A percentile compares a stretch with the other conserved stretches of the same genome.
These are phyloP conservation scores for Diplazon laetatorius DNA, from an alignment of 2,888 invertebrate species.

Conservation along the genomic window DNA sequence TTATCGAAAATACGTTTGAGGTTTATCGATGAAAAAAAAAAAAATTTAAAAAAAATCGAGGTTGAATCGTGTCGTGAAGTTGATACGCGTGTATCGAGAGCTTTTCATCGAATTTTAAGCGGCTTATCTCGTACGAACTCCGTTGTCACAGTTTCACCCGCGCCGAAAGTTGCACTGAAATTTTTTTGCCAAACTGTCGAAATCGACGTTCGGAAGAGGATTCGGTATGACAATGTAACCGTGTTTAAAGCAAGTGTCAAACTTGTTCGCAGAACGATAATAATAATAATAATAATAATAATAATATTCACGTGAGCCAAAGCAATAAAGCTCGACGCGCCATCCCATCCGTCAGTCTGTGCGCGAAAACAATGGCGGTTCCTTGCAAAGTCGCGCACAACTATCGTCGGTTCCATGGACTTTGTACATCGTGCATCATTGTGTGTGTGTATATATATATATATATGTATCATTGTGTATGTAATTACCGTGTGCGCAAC, in stretches of 20 bases:
- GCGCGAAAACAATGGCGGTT: not conserved
- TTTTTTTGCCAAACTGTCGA: too few relatives aligned
- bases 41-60: not conserved
- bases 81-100: too few relatives aligned
- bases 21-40: not conserved
- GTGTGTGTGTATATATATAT: too few relatives aligned
- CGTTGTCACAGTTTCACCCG: too few relatives aligned
- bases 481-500: conserved; percentile 23
- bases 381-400: not conserved
- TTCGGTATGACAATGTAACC: not conserved
- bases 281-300: not conserved
- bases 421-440: conserved; percentile 4
- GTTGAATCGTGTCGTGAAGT: not conserved
- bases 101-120: too few relatives aligned
- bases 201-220: too few relatives aligned
- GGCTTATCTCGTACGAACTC: too few relatives aligned
- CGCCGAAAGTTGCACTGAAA: too few relatives aligned
- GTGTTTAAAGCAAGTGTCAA: not conserved
- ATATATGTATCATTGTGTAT: conserved; percentile 22
- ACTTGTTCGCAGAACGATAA: not conserved
- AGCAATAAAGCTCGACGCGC: not conserved
- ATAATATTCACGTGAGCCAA: not conserved
- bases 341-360: conserved; percentile 20
- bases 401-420: conserved; percentile 23
- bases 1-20: too few relatives aligned